Evolutionary conservation across 2,888 invertebrate genomes (phyloP).

Genomic region (Eledona agricola): DNA sequence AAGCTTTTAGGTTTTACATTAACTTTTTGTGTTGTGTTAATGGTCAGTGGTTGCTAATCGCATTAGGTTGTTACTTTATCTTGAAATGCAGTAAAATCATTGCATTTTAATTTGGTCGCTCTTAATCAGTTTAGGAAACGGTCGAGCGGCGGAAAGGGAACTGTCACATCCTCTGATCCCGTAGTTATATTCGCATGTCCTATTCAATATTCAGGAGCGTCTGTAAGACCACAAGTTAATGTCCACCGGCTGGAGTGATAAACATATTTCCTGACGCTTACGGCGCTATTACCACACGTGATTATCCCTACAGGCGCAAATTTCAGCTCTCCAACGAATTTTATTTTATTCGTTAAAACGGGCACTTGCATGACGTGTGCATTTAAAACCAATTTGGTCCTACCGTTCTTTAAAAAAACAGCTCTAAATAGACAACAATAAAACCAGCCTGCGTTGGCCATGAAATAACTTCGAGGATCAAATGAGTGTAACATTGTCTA

Average conservation of each 20-base stretch:
- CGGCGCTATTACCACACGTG: conserved; percentile 31
- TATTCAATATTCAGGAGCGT: conserved; percentile 39
- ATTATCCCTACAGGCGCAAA: conserved; percentile 7
- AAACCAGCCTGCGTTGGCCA: no score
- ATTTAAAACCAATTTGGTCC: no score
- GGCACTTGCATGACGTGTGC: no score
- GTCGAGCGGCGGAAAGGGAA: conserved; percentile 20
- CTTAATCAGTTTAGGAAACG: conserved; percentile 36
- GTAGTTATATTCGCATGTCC: conserved; percentile 35
- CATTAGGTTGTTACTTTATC: conserved; percentile 39
- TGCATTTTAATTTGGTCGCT: conserved; percentile 36
- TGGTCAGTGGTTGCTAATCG: conserved; percentile 48
- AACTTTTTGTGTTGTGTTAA: conserved; percentile 35
- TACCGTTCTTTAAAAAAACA: no score
- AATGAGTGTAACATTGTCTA: no score
- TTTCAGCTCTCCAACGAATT: no score
- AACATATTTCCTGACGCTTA: conserved; percentile 36
- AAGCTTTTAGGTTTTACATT: conserved; percentile 37
- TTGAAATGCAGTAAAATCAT: conserved; percentile 25
- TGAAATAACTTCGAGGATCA: no score
- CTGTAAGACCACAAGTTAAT: conserved; percentile 38
- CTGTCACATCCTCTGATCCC: conserved; percentile 32
- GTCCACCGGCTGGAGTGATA: conserved; percentile 36
- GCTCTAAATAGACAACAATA: no score
- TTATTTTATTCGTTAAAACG: no score